Conservation (phyloP, 92 coral and sea anemone species). For the Heliopora coerulea region DNA sequence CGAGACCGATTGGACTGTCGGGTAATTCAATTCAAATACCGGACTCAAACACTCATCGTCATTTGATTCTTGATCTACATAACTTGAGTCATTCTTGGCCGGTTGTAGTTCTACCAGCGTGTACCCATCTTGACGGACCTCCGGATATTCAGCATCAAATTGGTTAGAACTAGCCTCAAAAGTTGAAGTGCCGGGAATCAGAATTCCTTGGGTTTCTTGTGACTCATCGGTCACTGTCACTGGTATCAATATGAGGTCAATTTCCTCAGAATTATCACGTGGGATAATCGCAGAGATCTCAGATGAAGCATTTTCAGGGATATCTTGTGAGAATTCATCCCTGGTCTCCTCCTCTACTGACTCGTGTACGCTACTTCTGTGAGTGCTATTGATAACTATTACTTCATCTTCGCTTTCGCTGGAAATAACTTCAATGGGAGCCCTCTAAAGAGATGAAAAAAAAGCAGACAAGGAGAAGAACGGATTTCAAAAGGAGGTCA, state of each 20-base stretch:
- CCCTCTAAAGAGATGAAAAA: background rate
- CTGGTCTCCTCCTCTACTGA: too few species aligned
- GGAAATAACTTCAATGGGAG: slow-evolving; percentile 14
- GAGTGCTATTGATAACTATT: background rate
- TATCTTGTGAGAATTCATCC: background rate
- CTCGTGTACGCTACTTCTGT: background rate
- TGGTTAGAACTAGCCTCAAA: background rate
- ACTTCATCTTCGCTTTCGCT: slow-evolving; percentile 23
- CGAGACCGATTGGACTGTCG: background rate
- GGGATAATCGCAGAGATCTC: slow-evolving; percentile 12
- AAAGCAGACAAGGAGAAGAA: too few species aligned
- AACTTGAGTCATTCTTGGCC: background rate
- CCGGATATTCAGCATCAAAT: background rate
- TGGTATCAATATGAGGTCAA: background rate
- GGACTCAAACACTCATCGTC: background rate
- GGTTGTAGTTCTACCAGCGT: slow-evolving; percentile 20
- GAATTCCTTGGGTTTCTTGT: background rate
- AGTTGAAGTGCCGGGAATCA: background rate
- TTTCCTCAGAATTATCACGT: slow-evolving; percentile 12
- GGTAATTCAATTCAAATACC: background rate
- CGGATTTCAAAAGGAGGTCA: too few species aligned
- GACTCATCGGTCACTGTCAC: background rate
- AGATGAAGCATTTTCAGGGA: background rate
- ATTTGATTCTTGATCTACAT: background rate
- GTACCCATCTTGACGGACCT: background rate